Evolutionary conservation across 2,888 invertebrate genomes (phyloP), one percentile per base, ranked within the genome.

Genomic region (Plebejus argus): DNA sequence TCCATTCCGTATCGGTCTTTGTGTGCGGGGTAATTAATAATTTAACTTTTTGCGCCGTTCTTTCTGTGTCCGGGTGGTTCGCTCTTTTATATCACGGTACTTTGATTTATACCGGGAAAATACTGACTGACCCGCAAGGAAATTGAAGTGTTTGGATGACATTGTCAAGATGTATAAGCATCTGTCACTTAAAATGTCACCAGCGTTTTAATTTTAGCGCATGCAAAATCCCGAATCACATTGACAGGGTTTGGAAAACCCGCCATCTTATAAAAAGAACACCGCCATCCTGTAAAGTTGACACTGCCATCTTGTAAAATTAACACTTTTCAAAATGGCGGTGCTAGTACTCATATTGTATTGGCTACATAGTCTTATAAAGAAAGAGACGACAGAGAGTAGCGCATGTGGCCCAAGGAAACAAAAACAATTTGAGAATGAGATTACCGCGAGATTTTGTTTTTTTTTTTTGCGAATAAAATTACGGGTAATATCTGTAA

Each of bases 11-110:
- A 66, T 66, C 15, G 66, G 28, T 66, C 66, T 66, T 18, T 66
- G 66, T 66, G 6, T 66, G 28, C 20, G 10, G 61, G 66, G 18
- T 66, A 66, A 66, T 66, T 66, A 66, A 66, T 66, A 66, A 66
- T 66, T 66, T 66, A 66, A 66, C 28, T 66, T 66, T 66, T 66
- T 66, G 66, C 66, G 66, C 66, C 33, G 18, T 33, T 33, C 66
- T 5, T 33, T 66, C 28, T 33, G 66, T 23, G 20, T 45, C 45
- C 45, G 58, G 7, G 8, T 58, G 23, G 33, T 66, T 18, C 28
- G 66, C 28, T 66, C 66, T 66, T 66, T 66, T 66, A 58, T 12
- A 28, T 66, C 28, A 15, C 15, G 61, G 23, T 23, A 23, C 61
- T 61, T 23, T 61, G 61, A 20, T n/a, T n/a, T 7, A n/a, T 8